A percentile compares a stretch with the other conserved stretches of the same genome.
Evolutionary conservation across 2,888 invertebrate species (phyloP).

Genomic region (Galeopsomyia nigrocyanea): DNA sequence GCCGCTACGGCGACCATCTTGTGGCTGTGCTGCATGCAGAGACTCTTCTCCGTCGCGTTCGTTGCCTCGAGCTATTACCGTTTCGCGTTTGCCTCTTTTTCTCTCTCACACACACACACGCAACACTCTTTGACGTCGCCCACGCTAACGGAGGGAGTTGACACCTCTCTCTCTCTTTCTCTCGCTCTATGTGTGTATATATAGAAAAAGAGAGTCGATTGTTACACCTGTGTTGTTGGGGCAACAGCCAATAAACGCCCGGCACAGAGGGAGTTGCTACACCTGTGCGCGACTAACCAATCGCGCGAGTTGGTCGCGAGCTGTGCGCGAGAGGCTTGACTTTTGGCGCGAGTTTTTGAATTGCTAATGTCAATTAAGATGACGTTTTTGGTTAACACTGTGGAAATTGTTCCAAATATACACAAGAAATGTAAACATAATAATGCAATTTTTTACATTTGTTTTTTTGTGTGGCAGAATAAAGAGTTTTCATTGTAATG

Average conservation of each 20-base stretch:
- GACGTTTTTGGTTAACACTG: background rate
- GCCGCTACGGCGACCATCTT: slow-evolving; percentile 39
- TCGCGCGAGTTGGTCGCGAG: slow-evolving; percentile 6
- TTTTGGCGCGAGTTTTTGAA: slow-evolving; percentile 3
- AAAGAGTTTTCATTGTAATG: too few relatives aligned
- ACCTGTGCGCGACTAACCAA: slow-evolving; percentile 25
- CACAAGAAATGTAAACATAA: background rate
- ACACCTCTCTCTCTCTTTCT: slow-evolving; percentile 12
- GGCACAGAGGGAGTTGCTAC: slow-evolving; percentile 10
- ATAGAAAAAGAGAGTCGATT: background rate
- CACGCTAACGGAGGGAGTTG: slow-evolving; percentile 1
- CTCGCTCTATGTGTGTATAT: slow-evolving; percentile 1
- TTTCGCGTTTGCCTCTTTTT: background rate
- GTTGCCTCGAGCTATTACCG: slow-evolving; percentile 11
- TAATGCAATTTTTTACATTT: background rate
- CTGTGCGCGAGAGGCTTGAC: slow-evolving; percentile 4
- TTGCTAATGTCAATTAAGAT: background rate
- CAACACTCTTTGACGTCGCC: too few relatives aligned
- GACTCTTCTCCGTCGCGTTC: background rate
- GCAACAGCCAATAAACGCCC: slow-evolving; percentile 5
- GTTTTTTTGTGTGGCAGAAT: too few relatives aligned
- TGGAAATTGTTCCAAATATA: background rate
- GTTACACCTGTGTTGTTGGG: background rate
- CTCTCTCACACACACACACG: background rate
- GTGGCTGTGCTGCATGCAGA: slow-evolving; percentile 14